These are phyloP conservation scores for Gymnocheta viridis DNA, from an alignment of 2,888 invertebrate genomes.

Conservation along the genomic window DNA sequence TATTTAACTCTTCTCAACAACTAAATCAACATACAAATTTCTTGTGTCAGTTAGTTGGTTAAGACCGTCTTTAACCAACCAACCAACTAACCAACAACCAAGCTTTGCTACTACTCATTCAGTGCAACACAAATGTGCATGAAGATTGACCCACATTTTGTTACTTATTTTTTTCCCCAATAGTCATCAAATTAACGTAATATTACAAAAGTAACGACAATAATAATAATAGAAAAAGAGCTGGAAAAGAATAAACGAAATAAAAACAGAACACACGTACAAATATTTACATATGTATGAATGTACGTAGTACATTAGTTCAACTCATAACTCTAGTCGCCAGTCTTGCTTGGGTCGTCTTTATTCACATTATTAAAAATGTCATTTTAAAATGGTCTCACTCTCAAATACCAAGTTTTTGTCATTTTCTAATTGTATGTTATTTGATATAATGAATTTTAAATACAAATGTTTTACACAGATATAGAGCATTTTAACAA, in stretches of 20 bases:
- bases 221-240: slow-evolving; percentile 10
- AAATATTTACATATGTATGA: slow-evolving; percentile 23
- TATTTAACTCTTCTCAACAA: slow-evolving; percentile 35
- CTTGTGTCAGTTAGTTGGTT: slow-evolving; percentile 18
- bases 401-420: slow-evolving; percentile 25
- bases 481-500: not conserved
- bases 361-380: slow-evolving; percentile 36
- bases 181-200: slow-evolving; percentile 62
- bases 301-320: slow-evolving; percentile 6
- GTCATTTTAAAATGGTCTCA: slow-evolving; percentile 51
- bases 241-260: slow-evolving; percentile 24
- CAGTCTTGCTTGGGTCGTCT: slow-evolving; percentile 25
- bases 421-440: slow-evolving; percentile 46
- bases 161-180: slow-evolving; percentile 17
- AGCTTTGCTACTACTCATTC: slow-evolving; percentile 1
- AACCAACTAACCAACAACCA: slow-evolving; percentile 8
- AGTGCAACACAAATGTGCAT: slow-evolving; percentile 59
- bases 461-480: slow-evolving; percentile 26
- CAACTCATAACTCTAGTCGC: slow-evolving; percentile 11
- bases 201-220: slow-evolving; percentile 44
- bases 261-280: slow-evolving; percentile 36
- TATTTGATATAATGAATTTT: slow-evolving; percentile 29
- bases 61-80: not conserved
- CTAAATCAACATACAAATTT: slow-evolving; percentile 49
- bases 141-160: slow-evolving; percentile 64